Percentiles rank a stretch among this genome's conserved stretches.
phyloP scores from a whole-genome alignment of 2,797 vertebrate species.

The Pogoniulus pusillus region DNA sequence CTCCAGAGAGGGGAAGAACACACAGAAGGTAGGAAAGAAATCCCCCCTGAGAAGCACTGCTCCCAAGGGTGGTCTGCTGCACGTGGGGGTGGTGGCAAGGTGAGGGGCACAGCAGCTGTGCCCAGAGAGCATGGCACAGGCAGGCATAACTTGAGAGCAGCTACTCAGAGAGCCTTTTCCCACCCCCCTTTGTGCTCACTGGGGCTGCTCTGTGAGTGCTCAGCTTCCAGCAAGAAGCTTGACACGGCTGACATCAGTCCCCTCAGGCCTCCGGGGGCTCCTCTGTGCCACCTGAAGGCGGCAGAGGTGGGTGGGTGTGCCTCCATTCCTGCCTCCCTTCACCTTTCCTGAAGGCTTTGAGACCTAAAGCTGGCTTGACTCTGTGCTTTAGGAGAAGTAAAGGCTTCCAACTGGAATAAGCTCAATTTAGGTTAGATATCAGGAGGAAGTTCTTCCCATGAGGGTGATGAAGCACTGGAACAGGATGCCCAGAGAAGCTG shows the following conservation, averaged over 20 bases:
- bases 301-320: neutral
- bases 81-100: no score
- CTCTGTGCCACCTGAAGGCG: neutral
- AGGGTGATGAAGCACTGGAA: no score
- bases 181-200: neutral
- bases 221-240: neutral
- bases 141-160: neutral
- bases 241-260: neutral
- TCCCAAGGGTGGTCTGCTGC: neutral
- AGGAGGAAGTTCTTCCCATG: no score
- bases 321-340: neutral
- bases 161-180: neutral
- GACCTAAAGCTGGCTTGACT: neutral
- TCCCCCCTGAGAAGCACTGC: neutral
- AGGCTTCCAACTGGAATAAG: no score
- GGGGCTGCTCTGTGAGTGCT: neutral
- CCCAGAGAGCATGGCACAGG: fast-evolving
- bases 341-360: neutral
- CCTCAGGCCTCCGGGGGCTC: neutral
- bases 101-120: neutral
- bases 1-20: neutral
- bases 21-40: neutral
- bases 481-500: no score
- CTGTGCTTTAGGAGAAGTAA: neutral
- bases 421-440: no score